Evolutionary conservation across 2,113 vertebrate species (phyloP), one percentile per base, ranked within the genome.

Genomic region (Gobius niger): DNA sequence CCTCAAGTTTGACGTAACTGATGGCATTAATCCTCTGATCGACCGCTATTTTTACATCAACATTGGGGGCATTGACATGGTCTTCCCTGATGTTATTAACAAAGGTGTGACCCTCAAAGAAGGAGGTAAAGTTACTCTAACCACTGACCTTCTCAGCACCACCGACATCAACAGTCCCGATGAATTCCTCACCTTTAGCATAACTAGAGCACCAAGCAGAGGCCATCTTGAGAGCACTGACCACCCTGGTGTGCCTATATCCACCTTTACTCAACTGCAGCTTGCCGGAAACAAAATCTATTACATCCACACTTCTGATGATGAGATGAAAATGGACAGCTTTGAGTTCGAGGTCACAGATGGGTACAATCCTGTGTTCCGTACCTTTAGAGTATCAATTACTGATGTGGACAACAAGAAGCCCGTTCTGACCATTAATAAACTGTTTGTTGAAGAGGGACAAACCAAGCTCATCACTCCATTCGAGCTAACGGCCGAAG

Each of bases 261-360:
- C 91, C 4, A 96, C 96, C 42, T 99, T 99, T 81, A 97, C 95
- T 44, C 97, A 99, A 50, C 92, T 99, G 41, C 93, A 98, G 16
- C 90, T 99, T n/a, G 97, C 97, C 44, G 97, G 97, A 34, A 99
- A 95, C 91, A 99, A 99, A 82, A 74, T 99, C 75, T 98, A 96
- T 85, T 99, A 99, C 70, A 95, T 97, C 82, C 97, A 99, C 71
- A 98, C 96, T 1, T 94, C 96, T 0, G 95, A 97, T 54, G 97
- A 99, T 10, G 97, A 99, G 80, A 93, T 96, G 61, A 99, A 98
- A 89, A 97, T 96, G 96, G 97, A 99, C 88, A 97, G 97, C 74
- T 98, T 99, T 89, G 97, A 99, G 83, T 99, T 99, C 77, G 94
- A 98, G 68, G 96, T 98, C 70, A 99, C 96, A 0, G 97, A 99